phyloP scores from a whole-genome alignment of 1,140 invertebrate species.

The Rhizoglyphus robini region DNA sequence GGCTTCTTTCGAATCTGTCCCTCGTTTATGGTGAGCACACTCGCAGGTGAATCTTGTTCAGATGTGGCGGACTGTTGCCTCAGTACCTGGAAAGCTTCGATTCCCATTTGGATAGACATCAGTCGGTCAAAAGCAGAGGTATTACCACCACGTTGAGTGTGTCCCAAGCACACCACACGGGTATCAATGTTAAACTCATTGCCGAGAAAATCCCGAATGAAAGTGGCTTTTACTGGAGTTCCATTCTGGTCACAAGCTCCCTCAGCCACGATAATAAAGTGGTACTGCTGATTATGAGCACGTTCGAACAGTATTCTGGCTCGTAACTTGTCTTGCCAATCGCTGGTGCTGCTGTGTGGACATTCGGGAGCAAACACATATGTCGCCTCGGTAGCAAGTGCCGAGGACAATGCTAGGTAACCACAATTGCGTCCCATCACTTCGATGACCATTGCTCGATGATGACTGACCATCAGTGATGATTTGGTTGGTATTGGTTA shows the following conservation, averaged over 20 bases:
- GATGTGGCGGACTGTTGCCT: conserved; percentile 90
- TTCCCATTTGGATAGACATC: conserved; percentile 94
- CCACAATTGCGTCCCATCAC: conserved; percentile 91
- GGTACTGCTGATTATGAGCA: conserved; percentile 77
- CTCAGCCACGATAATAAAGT: conserved; percentile 98
- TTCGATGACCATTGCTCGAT: conserved; percentile 97
- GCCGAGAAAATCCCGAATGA: conserved; percentile 69
- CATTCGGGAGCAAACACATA: conserved; percentile 96
- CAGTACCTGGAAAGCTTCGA: conserved; percentile 72
- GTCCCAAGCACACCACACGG: conserved; percentile 88
- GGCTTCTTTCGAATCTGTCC: conserved; percentile 91
- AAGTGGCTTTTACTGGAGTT: conserved; percentile 77
- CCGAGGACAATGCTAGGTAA: conserved; percentile 87
- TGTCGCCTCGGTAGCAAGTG: conserved; percentile 75
- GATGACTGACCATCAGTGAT: too few relatives aligned
- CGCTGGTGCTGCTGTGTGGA: conserved; percentile 59
- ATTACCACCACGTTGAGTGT: conserved; percentile 92
- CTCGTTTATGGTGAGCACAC: conserved; percentile 87
- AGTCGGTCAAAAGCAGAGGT: conserved; percentile 97
- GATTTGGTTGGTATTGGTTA: neutral
- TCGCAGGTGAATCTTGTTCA: conserved; percentile 79
- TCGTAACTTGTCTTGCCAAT: conserved; percentile 84
- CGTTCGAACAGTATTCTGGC: conserved; percentile 70
- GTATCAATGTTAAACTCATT: conserved; percentile 79
- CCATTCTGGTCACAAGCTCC: conserved; percentile 90